These are phyloP conservation scores for Eutrigla gurnardus DNA, from an alignment of 2,797 vertebrate species.

Conservation along the genomic window DNA sequence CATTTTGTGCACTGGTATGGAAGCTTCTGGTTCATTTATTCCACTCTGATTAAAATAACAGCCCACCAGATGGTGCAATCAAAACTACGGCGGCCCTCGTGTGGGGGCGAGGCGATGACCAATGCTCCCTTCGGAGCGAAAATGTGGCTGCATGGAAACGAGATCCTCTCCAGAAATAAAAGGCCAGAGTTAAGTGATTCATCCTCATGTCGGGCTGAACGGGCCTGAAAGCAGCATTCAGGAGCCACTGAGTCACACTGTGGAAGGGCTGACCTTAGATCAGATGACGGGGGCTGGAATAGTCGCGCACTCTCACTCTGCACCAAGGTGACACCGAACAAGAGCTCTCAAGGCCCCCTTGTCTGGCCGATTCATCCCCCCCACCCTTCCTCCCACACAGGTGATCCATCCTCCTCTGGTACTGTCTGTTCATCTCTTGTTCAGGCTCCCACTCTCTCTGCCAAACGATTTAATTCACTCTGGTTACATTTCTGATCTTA, in stretches of 20 bases:
- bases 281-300: constrained; percentile 71
- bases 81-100: constrained; percentile 47
- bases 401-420: constrained; percentile 54
- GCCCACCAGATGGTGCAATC: constrained; percentile 64
- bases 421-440: constrained; percentile 32
- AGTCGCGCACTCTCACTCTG: constrained; percentile 47
- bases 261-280: constrained; percentile 67
- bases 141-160: constrained; percentile 60
- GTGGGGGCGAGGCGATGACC: constrained; percentile 67
- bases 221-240: constrained; percentile 71
- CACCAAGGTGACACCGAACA: constrained; percentile 69
- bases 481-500: background rate
- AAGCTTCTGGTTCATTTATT: constrained; percentile 34
- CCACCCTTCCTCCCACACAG: constrained; percentile 49
- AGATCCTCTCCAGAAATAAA: constrained; percentile 74
- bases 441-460: constrained; percentile 26
- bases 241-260: constrained; percentile 73
- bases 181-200: constrained; percentile 73
- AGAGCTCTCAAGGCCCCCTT: constrained; percentile 69
- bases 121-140: constrained; percentile 60
- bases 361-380: constrained; percentile 56
- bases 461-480: constrained; percentile 28
- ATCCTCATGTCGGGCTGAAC: constrained; percentile 56
- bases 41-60: constrained; percentile 54
- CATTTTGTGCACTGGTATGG: constrained; percentile 31